Evolutionary conservation across 92 coral and sea anemone genomes (phyloP).

Genomic region (Actinostola sp.): DNA sequence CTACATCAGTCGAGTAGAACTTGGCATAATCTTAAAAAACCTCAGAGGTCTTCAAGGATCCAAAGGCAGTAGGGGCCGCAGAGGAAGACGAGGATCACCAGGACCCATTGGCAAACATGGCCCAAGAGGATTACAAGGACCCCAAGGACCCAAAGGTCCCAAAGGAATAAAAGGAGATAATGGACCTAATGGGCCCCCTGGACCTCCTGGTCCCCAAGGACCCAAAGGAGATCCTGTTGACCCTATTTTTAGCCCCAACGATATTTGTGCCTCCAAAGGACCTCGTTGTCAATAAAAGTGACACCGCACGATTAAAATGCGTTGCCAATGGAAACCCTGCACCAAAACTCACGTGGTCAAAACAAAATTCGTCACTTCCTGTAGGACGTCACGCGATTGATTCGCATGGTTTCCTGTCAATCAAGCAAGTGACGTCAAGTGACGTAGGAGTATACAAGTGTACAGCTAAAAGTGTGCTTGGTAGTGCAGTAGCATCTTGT

Average conservation of each 20-base stretch:
- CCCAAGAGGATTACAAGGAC: slow-evolving; percentile 44
- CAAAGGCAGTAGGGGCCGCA: slow-evolving; percentile 48
- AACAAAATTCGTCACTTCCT: slow-evolving; percentile 46
- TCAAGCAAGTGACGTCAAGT: slow-evolving; percentile 28
- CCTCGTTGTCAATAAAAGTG: slow-evolving; percentile 44
- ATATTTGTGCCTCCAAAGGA: slow-evolving; percentile 35
- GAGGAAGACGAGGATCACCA: slow-evolving; percentile 41
- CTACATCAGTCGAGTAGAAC: too few species aligned
- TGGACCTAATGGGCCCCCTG: slow-evolving; percentile 54
- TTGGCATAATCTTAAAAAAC: background rate
- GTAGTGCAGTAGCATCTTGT: slow-evolving; percentile 39
- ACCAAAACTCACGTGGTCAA: slow-evolving; percentile 59
- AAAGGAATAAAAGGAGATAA: slow-evolving; percentile 35
- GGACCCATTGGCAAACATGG: slow-evolving; percentile 70
- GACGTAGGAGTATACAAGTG: slow-evolving; percentile 52
- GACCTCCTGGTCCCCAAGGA: slow-evolving; percentile 49
- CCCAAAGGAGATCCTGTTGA: slow-evolving; percentile 52
- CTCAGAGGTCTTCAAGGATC: slow-evolving; percentile 39
- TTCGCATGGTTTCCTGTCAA: slow-evolving; percentile 37
- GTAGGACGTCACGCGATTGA: slow-evolving; percentile 31
- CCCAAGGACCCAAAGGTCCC: slow-evolving; percentile 34
- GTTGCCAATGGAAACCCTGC: slow-evolving; percentile 53
- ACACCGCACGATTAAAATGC: slow-evolving; percentile 43
- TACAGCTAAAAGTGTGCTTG: slow-evolving; percentile 55
- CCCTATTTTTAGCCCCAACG: slow-evolving; percentile 52